phyloP scores from a whole-genome alignment of 1,140 invertebrate species.

The Drosophila grimshawi region DNA sequence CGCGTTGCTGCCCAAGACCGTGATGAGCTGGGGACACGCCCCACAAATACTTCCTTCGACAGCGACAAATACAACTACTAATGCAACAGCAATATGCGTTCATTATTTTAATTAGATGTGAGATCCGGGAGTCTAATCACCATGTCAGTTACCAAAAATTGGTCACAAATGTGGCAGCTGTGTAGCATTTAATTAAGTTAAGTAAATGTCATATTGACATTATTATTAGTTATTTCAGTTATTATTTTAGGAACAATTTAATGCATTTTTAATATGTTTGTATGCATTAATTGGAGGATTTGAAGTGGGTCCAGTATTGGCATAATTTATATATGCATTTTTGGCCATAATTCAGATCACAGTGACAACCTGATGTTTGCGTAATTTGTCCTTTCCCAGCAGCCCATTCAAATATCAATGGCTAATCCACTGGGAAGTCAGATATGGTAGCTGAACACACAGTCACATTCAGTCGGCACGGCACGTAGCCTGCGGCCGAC shows the following conservation, averaged over 20 bases:
- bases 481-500: slow-evolving; percentile 54
- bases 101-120: slow-evolving; percentile 75
- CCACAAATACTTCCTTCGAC: slow-evolving; percentile 59
- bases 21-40: slow-evolving; percentile 56
- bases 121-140: slow-evolving; percentile 30
- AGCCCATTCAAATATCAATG: slow-evolving; percentile 33
- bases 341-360: slow-evolving; percentile 29
- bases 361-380: neutral
- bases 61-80: slow-evolving; percentile 22
- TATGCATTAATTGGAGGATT: slow-evolving; percentile 6
- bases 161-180: slow-evolving; percentile 35
- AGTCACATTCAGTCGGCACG: slow-evolving; percentile 1
- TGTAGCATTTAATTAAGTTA: slow-evolving; percentile 63
- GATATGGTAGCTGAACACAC: slow-evolving; percentile 1
- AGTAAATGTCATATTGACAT: slow-evolving; percentile 36
- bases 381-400: slow-evolving; percentile 4
- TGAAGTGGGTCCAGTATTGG: slow-evolving; percentile 27
- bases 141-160: slow-evolving; percentile 4
- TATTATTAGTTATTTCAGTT: slow-evolving; percentile 3
- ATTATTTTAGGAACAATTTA: slow-evolving; percentile 21
- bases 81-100: slow-evolving; percentile 20
- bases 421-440: slow-evolving; percentile 27
- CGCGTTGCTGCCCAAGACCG: slow-evolving; percentile 23
- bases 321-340: slow-evolving; percentile 47
- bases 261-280: slow-evolving; percentile 58